Percentiles rank a stretch among this genome's conserved stretches.
Evolutionary conservation across 2,888 invertebrate genomes (phyloP).

Genomic region (Harpalus rufipes): DNA sequence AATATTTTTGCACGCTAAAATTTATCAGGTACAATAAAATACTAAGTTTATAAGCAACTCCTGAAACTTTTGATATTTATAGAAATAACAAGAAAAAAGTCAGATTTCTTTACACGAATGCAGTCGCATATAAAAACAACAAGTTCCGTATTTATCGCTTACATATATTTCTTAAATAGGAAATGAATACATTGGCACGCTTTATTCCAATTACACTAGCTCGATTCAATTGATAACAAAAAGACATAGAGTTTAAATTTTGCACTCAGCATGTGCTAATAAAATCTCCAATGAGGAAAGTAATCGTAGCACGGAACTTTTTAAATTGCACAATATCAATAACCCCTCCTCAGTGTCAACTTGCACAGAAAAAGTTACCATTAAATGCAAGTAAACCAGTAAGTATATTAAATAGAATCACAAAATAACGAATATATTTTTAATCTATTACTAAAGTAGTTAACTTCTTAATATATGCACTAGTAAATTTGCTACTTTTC

Average conservation of each 20-base stretch:
- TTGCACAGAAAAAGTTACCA: too few species aligned
- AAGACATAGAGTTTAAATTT: too few species aligned
- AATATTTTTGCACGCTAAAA: slow-evolving; percentile 56
- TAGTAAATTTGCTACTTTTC: neutral
- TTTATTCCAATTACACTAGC: neutral
- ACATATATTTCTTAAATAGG: slow-evolving; percentile 6
- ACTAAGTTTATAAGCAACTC: slow-evolving; percentile 45
- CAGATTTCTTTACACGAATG: slow-evolving; percentile 42
- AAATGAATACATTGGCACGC: slow-evolving; percentile 25
- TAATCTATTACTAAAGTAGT: neutral
- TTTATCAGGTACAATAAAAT: slow-evolving; percentile 58
- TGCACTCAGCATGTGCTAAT: too few species aligned
- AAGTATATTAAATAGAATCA: too few species aligned
- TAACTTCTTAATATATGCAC: neutral
- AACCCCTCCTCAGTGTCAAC: too few species aligned
- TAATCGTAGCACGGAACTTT: too few species aligned
- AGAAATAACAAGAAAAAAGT: slow-evolving; percentile 46
- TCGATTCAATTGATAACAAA: too few species aligned
- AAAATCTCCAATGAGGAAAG: too few species aligned
- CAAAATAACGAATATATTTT: too few species aligned
- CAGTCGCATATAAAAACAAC: slow-evolving; percentile 28
- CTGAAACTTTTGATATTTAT: slow-evolving; percentile 53
- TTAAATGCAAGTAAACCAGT: too few species aligned
- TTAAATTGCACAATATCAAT: too few species aligned
- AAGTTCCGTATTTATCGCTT: neutral